Evolutionary conservation across 1,140 invertebrate genomes (phyloP), one percentile per base, ranked within the genome.

Genomic region (Cryptotermes secundus): DNA sequence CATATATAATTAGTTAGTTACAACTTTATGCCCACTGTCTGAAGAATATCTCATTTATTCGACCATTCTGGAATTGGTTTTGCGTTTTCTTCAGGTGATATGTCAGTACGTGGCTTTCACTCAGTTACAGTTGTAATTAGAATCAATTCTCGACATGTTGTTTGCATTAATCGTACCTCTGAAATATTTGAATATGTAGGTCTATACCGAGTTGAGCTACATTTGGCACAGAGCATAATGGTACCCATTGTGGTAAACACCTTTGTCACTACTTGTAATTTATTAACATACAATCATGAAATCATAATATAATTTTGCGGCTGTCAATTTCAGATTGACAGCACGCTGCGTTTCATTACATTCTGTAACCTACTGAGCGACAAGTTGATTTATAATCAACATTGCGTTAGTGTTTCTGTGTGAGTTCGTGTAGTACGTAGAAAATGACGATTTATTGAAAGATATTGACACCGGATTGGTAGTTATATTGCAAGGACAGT

Each of bases 361-460:
- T 72, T 72, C n/a, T 72, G 7, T n/a, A 72, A 72, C 59, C 59
- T 31, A 7, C 59, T n/a, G 59, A 31, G 31, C 3, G 59, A 72
- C 53, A 72, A 31, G n/a, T 31, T 72, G 59, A 72, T 72, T 72
- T 72, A 31, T 31, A 72, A 72, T 72, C 59, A 72, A 12, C 59
- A 72, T 14, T 1, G 59, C 4, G 59, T 72, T 14, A 31, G 26
- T 12, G 59, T 72, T 31, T 26, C 59, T 72, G 26, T 72, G n/a
- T 12, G 45, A 72, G 59, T 72, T 7, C 9, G 7, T 72, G 59
- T n/a, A 22, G 53, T 19, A 59, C 24, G 53, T n/a, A 59, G 53
- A 59, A 72, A n/a, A 72, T 72, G n/a, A 72, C 59, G 59, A 72
- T 72, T 72, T 72, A 72, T 72, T 72, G 59, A 31, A 31, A 72